Evolutionary conservation across 2,888 invertebrate genomes (phyloP).

Genomic region (Nemoura dubitans): DNA sequence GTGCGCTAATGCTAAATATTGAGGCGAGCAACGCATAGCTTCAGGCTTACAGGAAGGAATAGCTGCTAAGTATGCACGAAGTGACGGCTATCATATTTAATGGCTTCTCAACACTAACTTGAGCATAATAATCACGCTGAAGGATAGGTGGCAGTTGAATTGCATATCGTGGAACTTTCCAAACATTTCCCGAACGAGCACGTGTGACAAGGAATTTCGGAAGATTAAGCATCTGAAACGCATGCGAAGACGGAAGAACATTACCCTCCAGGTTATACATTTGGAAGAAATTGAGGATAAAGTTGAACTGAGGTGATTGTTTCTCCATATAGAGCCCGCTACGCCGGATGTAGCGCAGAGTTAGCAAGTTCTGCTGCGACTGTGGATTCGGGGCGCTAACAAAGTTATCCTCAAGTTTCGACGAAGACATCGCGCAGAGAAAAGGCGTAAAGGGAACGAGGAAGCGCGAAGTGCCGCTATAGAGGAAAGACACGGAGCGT

Average conservation of each 20-base stretch:
- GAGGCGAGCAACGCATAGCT: background rate
- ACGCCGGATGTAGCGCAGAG: conserved; percentile 26
- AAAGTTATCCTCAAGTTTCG: conserved; percentile 31
- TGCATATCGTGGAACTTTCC: conserved; percentile 13
- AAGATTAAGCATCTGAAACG: conserved; percentile 27
- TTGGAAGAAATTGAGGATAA: conserved; percentile 1
- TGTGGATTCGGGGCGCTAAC: conserved; percentile 18
- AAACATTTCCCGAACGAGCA: conserved; percentile 20
- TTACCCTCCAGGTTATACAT: background rate
- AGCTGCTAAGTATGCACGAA: background rate
- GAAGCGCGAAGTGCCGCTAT: background rate
- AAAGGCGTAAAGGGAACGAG: conserved; percentile 16
- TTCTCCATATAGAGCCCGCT: conserved; percentile 31
- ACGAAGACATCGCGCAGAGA: conserved; percentile 13
- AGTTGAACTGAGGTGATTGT: conserved; percentile 32
- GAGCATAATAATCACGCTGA: conserved; percentile 7
- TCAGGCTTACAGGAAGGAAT: background rate
- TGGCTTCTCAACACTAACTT: conserved; percentile 20
- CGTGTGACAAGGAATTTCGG: conserved; percentile 14
- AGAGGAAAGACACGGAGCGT: background rate
- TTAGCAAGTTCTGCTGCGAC: conserved; percentile 24
- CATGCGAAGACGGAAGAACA: conserved; percentile 27
- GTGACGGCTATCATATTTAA: conserved; percentile 24
- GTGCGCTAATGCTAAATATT: background rate
- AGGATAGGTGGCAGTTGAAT: conserved; percentile 4